Evolutionary conservation across 2,797 vertebrate genomes (phyloP).

Genomic region (Lacerta bilineata): DNA sequence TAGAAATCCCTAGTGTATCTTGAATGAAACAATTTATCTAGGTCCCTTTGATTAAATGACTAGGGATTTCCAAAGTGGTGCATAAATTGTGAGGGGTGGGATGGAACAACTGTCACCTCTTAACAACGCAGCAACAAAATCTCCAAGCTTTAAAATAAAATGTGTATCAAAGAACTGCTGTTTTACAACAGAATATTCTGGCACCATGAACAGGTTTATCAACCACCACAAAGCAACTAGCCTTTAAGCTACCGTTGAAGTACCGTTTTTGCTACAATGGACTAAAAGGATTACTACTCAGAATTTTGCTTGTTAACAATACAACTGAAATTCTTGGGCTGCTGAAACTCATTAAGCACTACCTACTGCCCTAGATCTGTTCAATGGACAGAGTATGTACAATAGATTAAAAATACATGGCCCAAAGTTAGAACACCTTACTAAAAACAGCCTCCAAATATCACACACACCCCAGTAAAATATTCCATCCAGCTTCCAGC

Average conservation of each 20-base stretch:
- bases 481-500: slow-evolving; percentile 5
- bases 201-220: no score
- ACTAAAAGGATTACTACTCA: slow-evolving; percentile 8
- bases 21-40: no score
- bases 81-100: not conserved
- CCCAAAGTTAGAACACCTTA: not conserved
- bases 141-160: not conserved
- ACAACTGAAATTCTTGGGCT: slow-evolving; percentile 39
- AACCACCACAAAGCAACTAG: no score
- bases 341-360: slow-evolving; percentile 28
- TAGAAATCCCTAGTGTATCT: not conserved
- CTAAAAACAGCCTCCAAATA: not conserved
- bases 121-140: not conserved
- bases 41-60: no score
- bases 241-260: no score
- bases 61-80: not conserved
- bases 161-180: not conserved
- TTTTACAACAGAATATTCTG: no score
- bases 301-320: slow-evolving; percentile 41
- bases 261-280: no score
- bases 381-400: not conserved
- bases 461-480: fast-evolving
- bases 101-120: not conserved
- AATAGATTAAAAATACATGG: fast-evolving
- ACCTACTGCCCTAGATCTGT: not conserved